Evolutionary conservation across 2,797 vertebrate genomes (phyloP).

Genomic region (Notoglanidium macrostoma): DNA sequence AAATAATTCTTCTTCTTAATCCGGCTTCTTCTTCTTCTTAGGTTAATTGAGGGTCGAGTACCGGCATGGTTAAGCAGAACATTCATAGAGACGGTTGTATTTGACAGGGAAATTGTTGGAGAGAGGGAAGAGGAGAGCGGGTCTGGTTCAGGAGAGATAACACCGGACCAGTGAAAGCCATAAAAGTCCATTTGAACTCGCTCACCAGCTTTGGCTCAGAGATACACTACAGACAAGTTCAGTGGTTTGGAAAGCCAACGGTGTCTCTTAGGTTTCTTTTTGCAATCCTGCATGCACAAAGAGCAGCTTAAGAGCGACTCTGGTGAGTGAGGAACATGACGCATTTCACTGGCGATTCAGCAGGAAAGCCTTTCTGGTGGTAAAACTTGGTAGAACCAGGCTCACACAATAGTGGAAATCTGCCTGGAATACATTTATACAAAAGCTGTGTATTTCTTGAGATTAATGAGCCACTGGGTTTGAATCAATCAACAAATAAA

Average conservation of each 20-base stretch:
- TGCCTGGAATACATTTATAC: background rate
- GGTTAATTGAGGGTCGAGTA: constrained; percentile 55
- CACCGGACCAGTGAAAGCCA: constrained; percentile 34
- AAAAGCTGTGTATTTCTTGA: background rate
- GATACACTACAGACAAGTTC: constrained; percentile 42
- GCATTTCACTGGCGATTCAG: background rate
- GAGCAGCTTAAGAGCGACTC: constrained; percentile 29
- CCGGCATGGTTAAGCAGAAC: constrained; percentile 21
- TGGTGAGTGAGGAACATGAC: constrained; percentile 23
- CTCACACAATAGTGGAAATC: background rate
- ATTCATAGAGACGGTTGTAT: constrained; percentile 36
- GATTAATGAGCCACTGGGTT: background rate
- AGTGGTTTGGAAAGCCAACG: constrained; percentile 17
- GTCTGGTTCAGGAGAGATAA: constrained; percentile 59
- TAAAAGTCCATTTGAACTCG: constrained; percentile 45
- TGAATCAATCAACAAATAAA: background rate
- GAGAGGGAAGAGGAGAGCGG: constrained; percentile 25
- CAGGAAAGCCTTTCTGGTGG: background rate
- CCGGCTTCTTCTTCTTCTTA: constrained; percentile 28
- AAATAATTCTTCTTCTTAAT: constrained; percentile 42
- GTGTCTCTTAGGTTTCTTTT: constrained; percentile 30
- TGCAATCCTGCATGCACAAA: constrained; percentile 25
- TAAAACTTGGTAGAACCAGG: background rate
- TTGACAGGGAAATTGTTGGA: constrained; percentile 47
- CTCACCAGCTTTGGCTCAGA: constrained; percentile 25